Conservation (phyloP, 2,113 vertebrate genomes). For the Falco punctatus region DNA sequence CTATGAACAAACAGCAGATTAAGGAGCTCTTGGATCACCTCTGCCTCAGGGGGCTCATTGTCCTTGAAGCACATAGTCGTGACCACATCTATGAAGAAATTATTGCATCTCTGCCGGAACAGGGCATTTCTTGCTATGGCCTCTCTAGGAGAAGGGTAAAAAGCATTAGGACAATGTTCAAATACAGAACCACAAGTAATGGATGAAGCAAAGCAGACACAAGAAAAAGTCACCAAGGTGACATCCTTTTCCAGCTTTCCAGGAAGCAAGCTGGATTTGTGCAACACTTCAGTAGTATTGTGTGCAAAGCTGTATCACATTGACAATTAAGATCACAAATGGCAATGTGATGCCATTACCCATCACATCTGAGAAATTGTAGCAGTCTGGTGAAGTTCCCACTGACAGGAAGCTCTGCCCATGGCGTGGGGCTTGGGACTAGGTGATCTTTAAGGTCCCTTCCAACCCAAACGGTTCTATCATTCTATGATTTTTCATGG, state of each 20-base stretch:
- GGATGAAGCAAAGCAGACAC: not conserved
- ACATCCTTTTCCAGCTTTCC: not conserved
- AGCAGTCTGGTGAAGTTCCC: too few species aligned
- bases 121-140: conserved; percentile 72
- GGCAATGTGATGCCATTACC: not conserved
- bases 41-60: conserved; percentile 80
- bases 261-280: not conserved
- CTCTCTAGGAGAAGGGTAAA: conserved; percentile 43
- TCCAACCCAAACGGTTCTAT: too few species aligned
- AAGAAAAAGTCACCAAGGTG: not conserved
- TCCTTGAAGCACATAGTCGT: conserved; percentile 93
- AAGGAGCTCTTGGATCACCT: conserved; percentile 81
- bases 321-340: not conserved
- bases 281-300: not conserved
- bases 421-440: too few species aligned
- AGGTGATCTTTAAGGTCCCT: too few species aligned
- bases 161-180: not conserved
- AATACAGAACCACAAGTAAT: not conserved
- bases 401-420: too few species aligned
- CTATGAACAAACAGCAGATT: conserved; percentile 83
- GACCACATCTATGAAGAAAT: conserved; percentile 92
- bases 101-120: conserved; percentile 88
- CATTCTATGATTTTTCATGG: not conserved
- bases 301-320: not conserved
- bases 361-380: too few species aligned